Percentiles rank a stretch among this genome's conserved stretches.
Evolutionary conservation across 1,140 invertebrate species (phyloP).

Genomic region (Forficula auricularia): DNA sequence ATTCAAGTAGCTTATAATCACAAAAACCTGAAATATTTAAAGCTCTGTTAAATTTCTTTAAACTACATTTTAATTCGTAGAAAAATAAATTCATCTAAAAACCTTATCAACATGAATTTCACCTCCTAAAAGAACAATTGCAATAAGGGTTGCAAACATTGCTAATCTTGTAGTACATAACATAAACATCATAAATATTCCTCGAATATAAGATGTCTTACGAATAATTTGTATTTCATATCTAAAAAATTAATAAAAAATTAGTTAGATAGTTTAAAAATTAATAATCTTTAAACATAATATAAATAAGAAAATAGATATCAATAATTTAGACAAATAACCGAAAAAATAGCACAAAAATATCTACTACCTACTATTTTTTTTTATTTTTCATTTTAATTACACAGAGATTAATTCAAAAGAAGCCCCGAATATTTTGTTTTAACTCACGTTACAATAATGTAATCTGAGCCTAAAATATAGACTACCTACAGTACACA

Average conservation of each 20-base stretch:
- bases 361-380: slow-evolving; percentile 5
- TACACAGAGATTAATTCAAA: too few relatives aligned
- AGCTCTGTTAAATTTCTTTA: not conserved
- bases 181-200: slow-evolving; percentile 52
- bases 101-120: slow-evolving; percentile 38
- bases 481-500: too few relatives aligned
- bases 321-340: not conserved
- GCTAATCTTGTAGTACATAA: slow-evolving; percentile 48
- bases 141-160: slow-evolving; percentile 40
- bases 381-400: too few relatives aligned
- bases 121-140: slow-evolving; percentile 34
- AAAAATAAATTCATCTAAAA: slow-evolving; percentile 16
- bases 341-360: not conserved
- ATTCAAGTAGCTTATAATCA: slow-evolving; percentile 43
- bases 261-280: not conserved
- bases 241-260: slow-evolving; percentile 24
- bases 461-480: too few relatives aligned
- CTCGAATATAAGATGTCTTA: slow-evolving; percentile 48
- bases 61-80: too few relatives aligned
- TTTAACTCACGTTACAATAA: too few relatives aligned
- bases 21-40: slow-evolving; percentile 33
- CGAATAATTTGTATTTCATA: slow-evolving; percentile 40
- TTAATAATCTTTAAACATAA: not conserved
- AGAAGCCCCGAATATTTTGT: too few relatives aligned
- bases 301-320: slow-evolving; percentile 4